Conservation (phyloP, 1,140 invertebrate species). For the Pseudachorutes palmiensis region DNA sequence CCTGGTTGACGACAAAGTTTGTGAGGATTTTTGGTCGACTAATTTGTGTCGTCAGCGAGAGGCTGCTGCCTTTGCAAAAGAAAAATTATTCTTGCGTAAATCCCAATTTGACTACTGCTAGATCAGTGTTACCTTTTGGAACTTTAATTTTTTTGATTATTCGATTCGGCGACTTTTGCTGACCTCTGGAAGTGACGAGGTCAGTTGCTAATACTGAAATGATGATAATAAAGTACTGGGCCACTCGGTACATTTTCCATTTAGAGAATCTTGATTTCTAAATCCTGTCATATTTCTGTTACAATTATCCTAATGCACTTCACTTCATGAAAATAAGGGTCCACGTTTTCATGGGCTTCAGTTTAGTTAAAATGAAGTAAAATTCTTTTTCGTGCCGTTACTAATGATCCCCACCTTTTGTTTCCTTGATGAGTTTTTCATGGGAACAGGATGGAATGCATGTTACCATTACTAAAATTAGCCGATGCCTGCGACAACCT, state of each 20-base stretch:
- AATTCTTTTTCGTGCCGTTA: background rate
- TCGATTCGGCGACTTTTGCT: background rate
- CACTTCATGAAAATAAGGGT: too few species aligned
- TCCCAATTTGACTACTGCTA: too few species aligned
- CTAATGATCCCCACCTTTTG: background rate
- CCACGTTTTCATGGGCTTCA: too few species aligned
- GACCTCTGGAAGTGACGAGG: background rate
- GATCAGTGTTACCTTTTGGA: background rate
- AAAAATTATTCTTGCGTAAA: too few species aligned
- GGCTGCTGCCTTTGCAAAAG: conserved; percentile 6
- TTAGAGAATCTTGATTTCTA: background rate
- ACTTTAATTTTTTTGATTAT: background rate
- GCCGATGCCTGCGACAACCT: background rate
- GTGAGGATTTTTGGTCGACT: conserved; percentile 28
- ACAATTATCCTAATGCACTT: too few species aligned
- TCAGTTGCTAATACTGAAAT: background rate
- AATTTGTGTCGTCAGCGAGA: conserved; percentile 26
- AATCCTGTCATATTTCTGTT: too few species aligned
- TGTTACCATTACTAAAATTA: background rate
- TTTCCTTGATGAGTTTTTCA: conserved; percentile 8
- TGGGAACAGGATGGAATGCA: background rate
- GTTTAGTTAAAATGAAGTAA: background rate
- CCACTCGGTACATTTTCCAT: background rate
- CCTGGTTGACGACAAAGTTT: conserved; percentile 28
- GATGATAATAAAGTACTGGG: background rate